These are phyloP conservation scores for Aphelenchoides avenae DNA, from an alignment of 1,140 invertebrate genomes.

Conservation along the genomic window DNA sequence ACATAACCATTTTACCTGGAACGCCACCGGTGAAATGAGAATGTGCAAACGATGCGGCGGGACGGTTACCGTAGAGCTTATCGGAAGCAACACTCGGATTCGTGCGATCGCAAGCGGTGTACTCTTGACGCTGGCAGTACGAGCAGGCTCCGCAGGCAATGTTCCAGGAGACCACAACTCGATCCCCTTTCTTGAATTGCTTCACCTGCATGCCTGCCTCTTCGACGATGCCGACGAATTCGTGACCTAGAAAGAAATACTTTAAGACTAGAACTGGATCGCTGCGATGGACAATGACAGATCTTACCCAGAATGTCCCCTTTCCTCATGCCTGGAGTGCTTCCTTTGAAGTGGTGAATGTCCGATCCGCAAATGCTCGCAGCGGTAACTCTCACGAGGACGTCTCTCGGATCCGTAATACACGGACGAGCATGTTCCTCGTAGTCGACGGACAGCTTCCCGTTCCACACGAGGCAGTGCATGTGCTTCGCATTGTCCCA, in stretches of 20 bases:
- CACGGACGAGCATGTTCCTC: conserved; percentile 9
- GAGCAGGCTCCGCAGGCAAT: conserved; percentile 26
- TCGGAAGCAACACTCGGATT: conserved; percentile 19
- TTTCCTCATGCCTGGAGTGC: conserved; percentile 21
- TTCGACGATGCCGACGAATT: conserved; percentile 31
- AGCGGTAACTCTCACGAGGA: conserved; percentile 18
- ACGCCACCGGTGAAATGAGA: conserved; percentile 29
- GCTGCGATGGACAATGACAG: no score
- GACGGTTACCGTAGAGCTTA: conserved; percentile 22
- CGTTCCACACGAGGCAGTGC: conserved; percentile 24
- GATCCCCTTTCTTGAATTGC: conserved; percentile 20
- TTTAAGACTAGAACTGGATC: no score
- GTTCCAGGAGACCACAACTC: conserved; percentile 24
- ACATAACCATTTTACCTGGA: conserved; percentile 10
- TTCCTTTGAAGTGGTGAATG: conserved; percentile 28
- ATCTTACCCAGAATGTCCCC: conserved; percentile 25
- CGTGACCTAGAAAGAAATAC: conserved; percentile 28
- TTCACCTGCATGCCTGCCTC: conserved; percentile 20
- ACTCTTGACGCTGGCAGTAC: conserved; percentile 26
- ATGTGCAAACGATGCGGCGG: conserved; percentile 20
- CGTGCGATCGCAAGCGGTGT: conserved; percentile 23
- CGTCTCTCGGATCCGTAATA: conserved; percentile 18
- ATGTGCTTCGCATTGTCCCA: conserved; percentile 12
- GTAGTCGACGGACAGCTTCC: conserved; percentile 14
- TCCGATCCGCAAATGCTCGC: conserved; percentile 33